These are phyloP conservation scores for Periphyllus acericola DNA, from an alignment of 2,888 invertebrate genomes.

Conservation along the genomic window DNA sequence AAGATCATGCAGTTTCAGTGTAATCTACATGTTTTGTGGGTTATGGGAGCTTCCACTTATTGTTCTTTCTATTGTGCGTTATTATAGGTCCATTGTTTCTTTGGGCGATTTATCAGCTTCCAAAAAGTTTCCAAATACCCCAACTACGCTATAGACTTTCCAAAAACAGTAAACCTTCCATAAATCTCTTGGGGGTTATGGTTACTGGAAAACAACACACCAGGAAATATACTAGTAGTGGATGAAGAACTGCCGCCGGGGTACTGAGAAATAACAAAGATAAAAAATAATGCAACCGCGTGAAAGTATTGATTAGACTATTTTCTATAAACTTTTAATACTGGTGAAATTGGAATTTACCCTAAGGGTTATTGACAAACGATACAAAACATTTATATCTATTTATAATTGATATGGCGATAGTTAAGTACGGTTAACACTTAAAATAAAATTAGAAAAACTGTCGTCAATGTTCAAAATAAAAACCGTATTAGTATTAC, in stretches of 20 bases:
- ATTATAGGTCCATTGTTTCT: conserved; percentile 40
- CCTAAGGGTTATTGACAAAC: neutral
- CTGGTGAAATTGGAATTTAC: neutral
- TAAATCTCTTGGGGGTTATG: conserved; percentile 40
- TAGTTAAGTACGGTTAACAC: too few relatives aligned
- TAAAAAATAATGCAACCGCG: neutral
- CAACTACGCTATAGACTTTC: conserved; percentile 35
- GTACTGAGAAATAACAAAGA: neutral
- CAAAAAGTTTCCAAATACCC: conserved; percentile 51
- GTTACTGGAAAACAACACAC: conserved; percentile 20
- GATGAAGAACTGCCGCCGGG: neutral
- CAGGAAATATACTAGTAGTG: conserved; percentile 8
- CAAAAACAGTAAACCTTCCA: conserved; percentile 49
- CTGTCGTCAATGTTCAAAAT: too few relatives aligned
- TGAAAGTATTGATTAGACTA: neutral
- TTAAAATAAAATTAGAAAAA: too few relatives aligned
- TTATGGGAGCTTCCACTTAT: neutral
- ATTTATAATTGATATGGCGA: too few relatives aligned
- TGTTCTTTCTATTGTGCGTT: conserved; percentile 44
- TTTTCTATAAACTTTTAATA: neutral
- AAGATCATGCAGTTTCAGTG: neutral
- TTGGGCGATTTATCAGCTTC: conserved; percentile 43
- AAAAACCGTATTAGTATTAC: too few relatives aligned
- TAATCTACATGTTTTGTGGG: conserved; percentile 26
- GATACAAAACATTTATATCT: neutral